phyloP scores from a whole-genome alignment of 2,888 invertebrate genomes.

The Eudasyphora cyanicolor region DNA sequence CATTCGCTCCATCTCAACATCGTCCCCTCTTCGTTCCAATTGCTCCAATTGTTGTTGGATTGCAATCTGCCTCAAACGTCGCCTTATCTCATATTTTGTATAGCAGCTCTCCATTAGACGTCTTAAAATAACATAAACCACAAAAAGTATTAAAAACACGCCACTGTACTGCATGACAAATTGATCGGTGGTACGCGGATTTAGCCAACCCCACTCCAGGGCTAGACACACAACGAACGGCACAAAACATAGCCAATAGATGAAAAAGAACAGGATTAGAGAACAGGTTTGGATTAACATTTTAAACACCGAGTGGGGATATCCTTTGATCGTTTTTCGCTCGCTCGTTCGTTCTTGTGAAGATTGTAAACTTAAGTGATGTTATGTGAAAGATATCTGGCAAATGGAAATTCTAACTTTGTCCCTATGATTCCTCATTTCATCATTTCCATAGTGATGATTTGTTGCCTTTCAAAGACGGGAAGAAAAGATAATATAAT shows the following conservation, averaged over 20 bases:
- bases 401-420: background rate
- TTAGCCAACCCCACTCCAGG: background rate
- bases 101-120: background rate
- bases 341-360: background rate
- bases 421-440: too few relatives aligned
- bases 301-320: too few relatives aligned
- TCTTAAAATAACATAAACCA: background rate
- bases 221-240: background rate
- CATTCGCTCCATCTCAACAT: too few relatives aligned
- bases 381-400: background rate
- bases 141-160: background rate
- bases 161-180: background rate
- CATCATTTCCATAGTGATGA: too few relatives aligned
- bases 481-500: too few relatives aligned
- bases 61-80: background rate
- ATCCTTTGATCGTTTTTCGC: too few relatives aligned
- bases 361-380: background rate
- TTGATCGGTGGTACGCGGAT: background rate
- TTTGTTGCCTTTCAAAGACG: too few relatives aligned
- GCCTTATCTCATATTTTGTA: background rate
- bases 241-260: constrained; percentile 41
- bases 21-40: background rate
- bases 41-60: background rate
- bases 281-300: background rate
- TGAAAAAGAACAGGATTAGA: background rate